Base-by-base conservation (phyloP, 2,888 invertebrate genomes). In the Cephus spinipes region DNA sequence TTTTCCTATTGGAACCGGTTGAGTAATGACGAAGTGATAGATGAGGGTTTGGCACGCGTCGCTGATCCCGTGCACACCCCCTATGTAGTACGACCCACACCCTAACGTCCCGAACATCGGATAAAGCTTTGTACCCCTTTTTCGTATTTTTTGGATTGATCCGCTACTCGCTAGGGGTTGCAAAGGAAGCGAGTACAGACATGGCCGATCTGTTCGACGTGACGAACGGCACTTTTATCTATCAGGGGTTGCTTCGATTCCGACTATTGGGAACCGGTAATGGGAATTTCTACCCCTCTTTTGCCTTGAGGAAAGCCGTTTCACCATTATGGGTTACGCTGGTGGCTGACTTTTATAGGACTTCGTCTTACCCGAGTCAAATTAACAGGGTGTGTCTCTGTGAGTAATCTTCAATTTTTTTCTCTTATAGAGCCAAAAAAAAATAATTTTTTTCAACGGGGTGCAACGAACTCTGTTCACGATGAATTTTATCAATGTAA, bases 1-100 rank as follows among this genome's bases (percentile, higher is more conserved):
- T 76, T 76, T 73, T 76, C 23, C 32, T 76, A 71, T 69, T 71
- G 36, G 36, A 35, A 40, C 35, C 36, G 30, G 30, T 34, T 69
- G 69, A 69, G 69, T 69, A 69, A 69, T 69, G 69, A 32, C 69
- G 11, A 69, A 31, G 69, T 32, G 32, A 69, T 69, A 30, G 69
- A 69, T 69, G 69, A 69, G 69, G 32, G 69, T 32, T 30, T 32
- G 69, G 31, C 69, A 69, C 30, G 69, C 69, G 69, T 69, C 31
- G 69, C 4, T 32, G 69, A 30, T 69, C 69, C 30, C 69, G 30
- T 30, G 69, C 35, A 35, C 32, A 15, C 69, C 12, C 31, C 30
- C 6, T 69, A 40, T 40, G 15, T 40, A 40, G 23, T 1, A 40
- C 15, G 9, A 23, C 40, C 40, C 15, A 3, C 15, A 23, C 15